These are phyloP conservation scores for Paramisgurnus dabryanus DNA, from an alignment of 2,113 vertebrate species.

Conservation along the genomic window DNA sequence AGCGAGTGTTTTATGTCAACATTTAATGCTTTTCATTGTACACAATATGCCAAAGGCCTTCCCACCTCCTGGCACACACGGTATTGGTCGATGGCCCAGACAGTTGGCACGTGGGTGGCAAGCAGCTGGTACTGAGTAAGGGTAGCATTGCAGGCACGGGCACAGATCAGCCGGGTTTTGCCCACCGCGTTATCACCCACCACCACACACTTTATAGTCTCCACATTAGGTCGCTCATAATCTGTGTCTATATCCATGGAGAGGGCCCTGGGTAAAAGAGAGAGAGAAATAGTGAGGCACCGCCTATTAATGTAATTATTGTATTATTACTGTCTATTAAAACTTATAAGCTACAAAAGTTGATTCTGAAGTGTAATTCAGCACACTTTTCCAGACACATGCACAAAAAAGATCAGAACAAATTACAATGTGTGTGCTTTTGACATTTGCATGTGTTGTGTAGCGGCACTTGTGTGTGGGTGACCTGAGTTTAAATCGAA, in stretches of 20 bases:
- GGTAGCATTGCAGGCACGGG: slow-evolving; percentile 88
- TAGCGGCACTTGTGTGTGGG: not conserved
- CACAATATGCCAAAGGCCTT: slow-evolving; percentile 21
- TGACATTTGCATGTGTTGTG: not conserved
- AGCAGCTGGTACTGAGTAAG: slow-evolving; percentile 92
- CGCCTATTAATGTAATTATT: not conserved
- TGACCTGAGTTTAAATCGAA: not conserved
- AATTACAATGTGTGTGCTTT: not conserved
- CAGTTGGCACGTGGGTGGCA: slow-evolving; percentile 88
- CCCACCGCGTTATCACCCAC: slow-evolving; percentile 89
- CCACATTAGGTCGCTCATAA: slow-evolving; percentile 90
- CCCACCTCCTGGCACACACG: slow-evolving; percentile 88
- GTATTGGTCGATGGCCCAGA: slow-evolving; percentile 91
- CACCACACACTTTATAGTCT: slow-evolving; percentile 91
- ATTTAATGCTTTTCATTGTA: slow-evolving; percentile 10
- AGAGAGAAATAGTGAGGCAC: not conserved
- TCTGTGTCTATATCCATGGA: slow-evolving; percentile 90
- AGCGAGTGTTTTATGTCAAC: not conserved
- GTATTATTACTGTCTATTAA: not conserved
- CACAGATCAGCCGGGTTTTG: slow-evolving; percentile 88
- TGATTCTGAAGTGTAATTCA: not conserved
- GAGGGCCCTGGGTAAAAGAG: slow-evolving; percentile 68
- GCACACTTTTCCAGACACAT: not conserved
- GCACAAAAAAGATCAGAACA: not conserved
- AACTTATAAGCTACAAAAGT: not conserved